Conservation (phyloP, 2,888 invertebrate genomes). For the Pyrrhosoma nymphula region DNA sequence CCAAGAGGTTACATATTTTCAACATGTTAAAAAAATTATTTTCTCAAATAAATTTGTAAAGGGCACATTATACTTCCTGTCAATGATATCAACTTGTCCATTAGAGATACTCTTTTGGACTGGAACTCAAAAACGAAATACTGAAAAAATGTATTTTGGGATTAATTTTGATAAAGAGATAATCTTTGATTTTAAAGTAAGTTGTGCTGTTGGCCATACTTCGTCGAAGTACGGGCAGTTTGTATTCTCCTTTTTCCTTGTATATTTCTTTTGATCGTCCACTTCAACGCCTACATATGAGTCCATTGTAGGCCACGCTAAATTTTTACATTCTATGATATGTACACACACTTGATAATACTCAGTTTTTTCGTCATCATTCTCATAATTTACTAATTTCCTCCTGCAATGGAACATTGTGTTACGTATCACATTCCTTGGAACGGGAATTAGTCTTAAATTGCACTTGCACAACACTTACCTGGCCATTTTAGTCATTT, state of each 20-base stretch:
- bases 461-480: neutral
- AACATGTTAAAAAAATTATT: neutral
- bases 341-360: slow-evolving; percentile 83
- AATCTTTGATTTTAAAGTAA: neutral
- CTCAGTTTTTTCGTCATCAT: slow-evolving; percentile 70
- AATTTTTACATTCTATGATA: slow-evolving; percentile 84
- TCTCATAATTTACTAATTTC: neutral
- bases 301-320: slow-evolving; percentile 80
- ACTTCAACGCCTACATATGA: slow-evolving; percentile 83
- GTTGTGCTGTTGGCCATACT: slow-evolving; percentile 77
- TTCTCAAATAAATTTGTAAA: neutral
- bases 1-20: neutral
- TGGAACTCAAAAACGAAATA: slow-evolving; percentile 85
- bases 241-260: slow-evolving; percentile 81
- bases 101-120: slow-evolving; percentile 80
- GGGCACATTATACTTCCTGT: slow-evolving; percentile 75
- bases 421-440: neutral
- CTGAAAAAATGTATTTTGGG: slow-evolving; percentile 77
- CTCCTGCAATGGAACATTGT: neutral
- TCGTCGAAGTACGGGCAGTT: slow-evolving; percentile 86
- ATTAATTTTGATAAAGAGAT: neutral
- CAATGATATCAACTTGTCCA: slow-evolving; percentile 82
- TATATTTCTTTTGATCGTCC: slow-evolving; percentile 82
- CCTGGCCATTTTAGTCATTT: neutral
- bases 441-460: neutral